These are phyloP conservation scores for Steatornis caripensis DNA, from an alignment of 2,113 vertebrate genomes.

Conservation along the genomic window DNA sequence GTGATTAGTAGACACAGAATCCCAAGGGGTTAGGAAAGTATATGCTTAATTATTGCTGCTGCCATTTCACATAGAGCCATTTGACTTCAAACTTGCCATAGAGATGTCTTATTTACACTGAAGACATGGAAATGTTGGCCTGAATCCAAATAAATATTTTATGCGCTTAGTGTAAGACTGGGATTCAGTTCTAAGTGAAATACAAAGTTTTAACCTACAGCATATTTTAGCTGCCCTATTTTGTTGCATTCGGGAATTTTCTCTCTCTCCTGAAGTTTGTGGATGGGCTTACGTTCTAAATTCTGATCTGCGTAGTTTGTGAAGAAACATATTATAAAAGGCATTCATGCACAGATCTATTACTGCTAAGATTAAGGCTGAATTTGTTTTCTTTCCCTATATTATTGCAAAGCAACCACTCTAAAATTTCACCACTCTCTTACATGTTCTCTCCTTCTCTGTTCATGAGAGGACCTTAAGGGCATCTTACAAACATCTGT, in stretches of 20 bases:
- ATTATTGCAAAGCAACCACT: not conserved
- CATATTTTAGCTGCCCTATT: not conserved
- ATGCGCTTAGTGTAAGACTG: not conserved
- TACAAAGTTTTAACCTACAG: not conserved
- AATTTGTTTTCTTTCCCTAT: not conserved
- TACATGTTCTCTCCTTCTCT: not conserved
- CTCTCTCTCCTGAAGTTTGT: not conserved
- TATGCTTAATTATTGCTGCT: conserved; percentile 40
- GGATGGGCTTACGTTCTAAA: not conserved
- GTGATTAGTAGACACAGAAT: conserved; percentile 12
- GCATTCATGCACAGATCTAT: not conserved
- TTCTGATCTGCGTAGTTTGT: not conserved
- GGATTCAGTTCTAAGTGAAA: not conserved
- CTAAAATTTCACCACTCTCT: not conserved
- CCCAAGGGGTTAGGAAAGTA: conserved; percentile 9
- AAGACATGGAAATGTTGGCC: conserved; percentile 35
- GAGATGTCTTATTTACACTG: conserved; percentile 37
- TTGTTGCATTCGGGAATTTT: not conserved
- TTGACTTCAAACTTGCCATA: conserved; percentile 34
- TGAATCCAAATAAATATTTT: conserved; percentile 39
- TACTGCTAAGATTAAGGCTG: not conserved
- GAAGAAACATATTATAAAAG: not conserved
- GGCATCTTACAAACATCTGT: not conserved
- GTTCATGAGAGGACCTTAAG: not conserved
- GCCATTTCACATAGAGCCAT: conserved; percentile 20